These are phyloP conservation scores for Leucosticte australis DNA, from an alignment of 2,113 vertebrate species.

Conservation along the genomic window DNA sequence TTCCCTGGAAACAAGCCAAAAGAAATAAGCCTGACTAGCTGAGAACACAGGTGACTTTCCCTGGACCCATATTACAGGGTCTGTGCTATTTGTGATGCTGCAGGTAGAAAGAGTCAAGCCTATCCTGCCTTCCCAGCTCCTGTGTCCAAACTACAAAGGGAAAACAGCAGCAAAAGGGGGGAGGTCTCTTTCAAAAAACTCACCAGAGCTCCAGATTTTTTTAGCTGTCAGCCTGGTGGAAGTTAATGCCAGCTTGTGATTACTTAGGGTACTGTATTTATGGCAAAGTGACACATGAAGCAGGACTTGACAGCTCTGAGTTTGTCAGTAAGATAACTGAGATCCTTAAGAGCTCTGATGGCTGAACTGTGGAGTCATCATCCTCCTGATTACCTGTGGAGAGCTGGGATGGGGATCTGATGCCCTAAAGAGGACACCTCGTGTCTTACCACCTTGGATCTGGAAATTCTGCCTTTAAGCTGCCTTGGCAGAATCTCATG, in stretches of 20 bases:
- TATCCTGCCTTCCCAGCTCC: not conserved
- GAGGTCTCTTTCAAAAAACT: not conserved
- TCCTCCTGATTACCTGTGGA: not conserved
- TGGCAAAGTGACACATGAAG: slow-evolving; percentile 1
- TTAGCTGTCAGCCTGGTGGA: not conserved
- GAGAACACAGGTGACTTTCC: not conserved
- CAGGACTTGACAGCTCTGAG: not conserved
- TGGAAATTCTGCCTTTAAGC: not conserved
- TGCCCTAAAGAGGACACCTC: not conserved
- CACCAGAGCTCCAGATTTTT: not conserved
- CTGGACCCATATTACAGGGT: not conserved
- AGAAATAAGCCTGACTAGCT: not conserved
- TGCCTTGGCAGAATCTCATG: not conserved
- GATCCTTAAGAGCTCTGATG: slow-evolving; percentile 3
- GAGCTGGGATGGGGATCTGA: not conserved
- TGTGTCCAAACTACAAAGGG: not conserved
- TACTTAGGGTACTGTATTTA: not conserved
- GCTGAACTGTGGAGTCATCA: not conserved
- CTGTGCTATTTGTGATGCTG: not conserved
- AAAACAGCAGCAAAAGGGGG: not conserved
- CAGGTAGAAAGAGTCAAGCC: not conserved
- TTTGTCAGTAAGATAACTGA: not conserved
- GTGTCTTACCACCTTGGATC: not conserved
- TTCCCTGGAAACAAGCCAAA: not conserved
- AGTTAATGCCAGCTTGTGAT: not conserved